Conservation (phyloP, 2,888 invertebrate genomes). For the Notocelia uddmanniana region DNA sequence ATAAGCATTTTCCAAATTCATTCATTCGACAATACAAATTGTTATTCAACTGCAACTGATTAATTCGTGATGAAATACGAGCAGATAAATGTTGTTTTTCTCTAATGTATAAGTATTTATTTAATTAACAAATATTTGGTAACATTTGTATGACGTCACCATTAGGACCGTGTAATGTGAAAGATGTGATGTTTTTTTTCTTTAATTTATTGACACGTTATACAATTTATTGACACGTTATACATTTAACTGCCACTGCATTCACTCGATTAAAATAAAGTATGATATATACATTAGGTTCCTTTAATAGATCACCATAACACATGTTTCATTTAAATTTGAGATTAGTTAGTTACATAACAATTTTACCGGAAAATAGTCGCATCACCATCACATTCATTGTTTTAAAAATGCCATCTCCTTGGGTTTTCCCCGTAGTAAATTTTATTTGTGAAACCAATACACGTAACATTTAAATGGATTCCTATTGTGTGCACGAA, state of each 20-base stretch:
- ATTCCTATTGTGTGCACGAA: neutral
- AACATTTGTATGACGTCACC: constrained; percentile 4
- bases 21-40: neutral
- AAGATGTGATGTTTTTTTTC: no score
- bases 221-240: no score
- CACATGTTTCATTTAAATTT: neutral
- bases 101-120: no score
- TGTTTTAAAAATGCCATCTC: neutral
- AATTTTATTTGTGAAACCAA: neutral
- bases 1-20: neutral
- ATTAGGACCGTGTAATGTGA: no score
- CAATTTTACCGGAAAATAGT: neutral
- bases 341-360: neutral
- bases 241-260: no score
- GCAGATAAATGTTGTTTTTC: no score
- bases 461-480: neutral
- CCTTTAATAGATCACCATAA: no score
- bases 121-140: no score
- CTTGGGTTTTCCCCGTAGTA: neutral
- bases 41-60: neutral
- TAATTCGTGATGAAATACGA: neutral
- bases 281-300: no score
- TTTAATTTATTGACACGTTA: no score
- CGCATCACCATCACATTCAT: neutral
- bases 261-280: no score